Evolutionary conservation across 2,797 vertebrate genomes (phyloP), one percentile per base, ranked within the genome.

Genomic region (Remorina albescens): DNA sequence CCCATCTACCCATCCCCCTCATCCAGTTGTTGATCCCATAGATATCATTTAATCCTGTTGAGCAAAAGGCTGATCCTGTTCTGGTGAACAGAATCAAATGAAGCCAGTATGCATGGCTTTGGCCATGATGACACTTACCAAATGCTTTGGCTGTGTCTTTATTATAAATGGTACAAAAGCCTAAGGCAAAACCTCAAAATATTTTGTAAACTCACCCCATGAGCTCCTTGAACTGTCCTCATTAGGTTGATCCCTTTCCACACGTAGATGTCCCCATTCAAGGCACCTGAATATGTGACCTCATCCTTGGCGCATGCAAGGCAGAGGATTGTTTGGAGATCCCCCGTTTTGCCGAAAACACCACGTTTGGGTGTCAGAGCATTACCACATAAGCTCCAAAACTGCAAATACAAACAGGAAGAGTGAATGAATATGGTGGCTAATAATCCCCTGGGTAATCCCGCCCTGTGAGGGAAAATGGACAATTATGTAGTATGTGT

Each of bases 371-470:
- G 97, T 49, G 97, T 98, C 87, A 99, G 83, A 59, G 98, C 97
- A 76, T 99, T 99, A 82, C 98, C 98, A 79, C 98, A 99, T 87
- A 99, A 94, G 93, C 94, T 99, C 98, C 98, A 99, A 89, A 99
- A 99, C 98, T 99, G 94, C 76, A 95, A 94, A 92, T 62, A 91
- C 69, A 91, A 74, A 90, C 65, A 88, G 42, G 55, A 62, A 74
- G 72, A 72, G 82, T 82, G 69, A 83, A 85, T 86, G 71, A 81
- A 74, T 50, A 56, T 53, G 76, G 70, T 82, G 67, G 85, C 77
- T 90, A 90, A 90, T 88, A 88, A 93, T 91, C 81, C 80, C 46
- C 39, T 11, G 42, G 72, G 71, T 93, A 90, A 91, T 91, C 87
- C 80, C 71, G 68, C 61, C 61, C 75, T 86, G 67, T 76, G 83